Conservation (phyloP, 2,888 invertebrate species). For the Heliconius hortense region DNA sequence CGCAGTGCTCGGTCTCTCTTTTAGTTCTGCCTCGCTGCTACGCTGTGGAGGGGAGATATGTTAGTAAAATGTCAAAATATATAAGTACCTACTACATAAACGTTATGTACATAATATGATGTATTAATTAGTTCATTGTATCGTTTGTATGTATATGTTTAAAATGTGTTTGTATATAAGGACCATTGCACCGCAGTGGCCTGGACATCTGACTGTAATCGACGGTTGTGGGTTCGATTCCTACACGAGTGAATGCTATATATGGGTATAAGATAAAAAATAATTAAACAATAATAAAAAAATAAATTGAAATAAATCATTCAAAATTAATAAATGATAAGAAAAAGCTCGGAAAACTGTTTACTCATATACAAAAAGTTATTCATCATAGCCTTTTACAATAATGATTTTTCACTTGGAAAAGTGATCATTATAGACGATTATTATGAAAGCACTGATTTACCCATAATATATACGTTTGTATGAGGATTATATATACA, state of each 20-base stretch:
- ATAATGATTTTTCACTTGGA: neutral
- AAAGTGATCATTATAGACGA: neutral
- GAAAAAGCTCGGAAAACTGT: neutral
- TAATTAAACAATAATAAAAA: neutral
- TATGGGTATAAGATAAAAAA: neutral
- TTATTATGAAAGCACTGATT: neutral
- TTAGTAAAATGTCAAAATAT: slow-evolving; percentile 49
- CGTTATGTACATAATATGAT: too few relatives aligned
- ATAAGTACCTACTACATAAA: neutral
- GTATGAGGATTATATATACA: neutral
- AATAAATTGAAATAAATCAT: neutral
- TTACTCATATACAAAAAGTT: neutral
- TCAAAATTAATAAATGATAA: neutral
- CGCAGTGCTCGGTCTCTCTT: slow-evolving; percentile 64
- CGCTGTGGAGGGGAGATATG: slow-evolving; percentile 74
- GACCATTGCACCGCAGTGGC: too few relatives aligned
- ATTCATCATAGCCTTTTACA: neutral
- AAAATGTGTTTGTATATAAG: too few relatives aligned
- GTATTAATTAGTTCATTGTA: too few relatives aligned
- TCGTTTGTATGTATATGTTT: too few relatives aligned
- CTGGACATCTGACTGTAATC: too few relatives aligned
- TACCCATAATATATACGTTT: neutral
- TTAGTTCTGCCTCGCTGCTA: slow-evolving; percentile 77
- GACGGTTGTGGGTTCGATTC: too few relatives aligned
- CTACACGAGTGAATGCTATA: too few relatives aligned